Evolutionary conservation across 2,888 invertebrate genomes (phyloP).

Genomic region (Eretmocerus hayati): DNA sequence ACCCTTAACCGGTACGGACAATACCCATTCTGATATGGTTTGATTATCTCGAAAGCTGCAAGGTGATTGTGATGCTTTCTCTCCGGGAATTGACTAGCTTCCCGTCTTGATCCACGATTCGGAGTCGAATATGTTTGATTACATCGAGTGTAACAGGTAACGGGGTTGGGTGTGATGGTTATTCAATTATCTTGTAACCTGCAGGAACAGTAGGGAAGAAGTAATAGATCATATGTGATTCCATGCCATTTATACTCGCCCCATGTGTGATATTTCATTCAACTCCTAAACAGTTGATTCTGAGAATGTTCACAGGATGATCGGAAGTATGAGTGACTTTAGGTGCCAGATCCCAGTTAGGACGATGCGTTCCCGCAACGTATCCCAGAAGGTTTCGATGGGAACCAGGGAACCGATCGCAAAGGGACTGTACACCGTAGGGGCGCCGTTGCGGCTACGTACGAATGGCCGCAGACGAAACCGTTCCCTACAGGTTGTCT

Average conservation of each 20-base stretch:
- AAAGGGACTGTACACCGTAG: too few relatives aligned
- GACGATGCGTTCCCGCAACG: too few relatives aligned
- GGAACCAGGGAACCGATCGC: too few relatives aligned
- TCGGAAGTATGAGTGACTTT: neutral
- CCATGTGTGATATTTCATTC: neutral
- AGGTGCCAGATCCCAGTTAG: too few relatives aligned
- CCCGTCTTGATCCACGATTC: constrained; percentile 25
- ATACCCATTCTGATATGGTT: neutral
- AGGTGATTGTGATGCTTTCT: neutral
- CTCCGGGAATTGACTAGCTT: constrained; percentile 20
- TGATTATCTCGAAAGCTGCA: neutral
- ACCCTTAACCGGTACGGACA: neutral
- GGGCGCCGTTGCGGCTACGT: too few relatives aligned
- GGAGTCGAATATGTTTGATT: constrained; percentile 24
- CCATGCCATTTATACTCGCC: neutral
- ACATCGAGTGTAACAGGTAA: constrained; percentile 20
- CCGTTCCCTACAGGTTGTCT: too few relatives aligned
- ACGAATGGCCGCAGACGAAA: too few relatives aligned
- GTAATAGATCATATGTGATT: constrained; percentile 8
- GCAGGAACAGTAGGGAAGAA: neutral
- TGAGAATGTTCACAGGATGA: neutral
- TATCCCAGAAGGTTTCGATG: too few relatives aligned
- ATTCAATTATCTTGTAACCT: neutral
- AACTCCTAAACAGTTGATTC: neutral
- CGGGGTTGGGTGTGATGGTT: constrained; percentile 26